Conservation (phyloP, 2,797 vertebrate genomes). For the Crax fasciolata region DNA sequence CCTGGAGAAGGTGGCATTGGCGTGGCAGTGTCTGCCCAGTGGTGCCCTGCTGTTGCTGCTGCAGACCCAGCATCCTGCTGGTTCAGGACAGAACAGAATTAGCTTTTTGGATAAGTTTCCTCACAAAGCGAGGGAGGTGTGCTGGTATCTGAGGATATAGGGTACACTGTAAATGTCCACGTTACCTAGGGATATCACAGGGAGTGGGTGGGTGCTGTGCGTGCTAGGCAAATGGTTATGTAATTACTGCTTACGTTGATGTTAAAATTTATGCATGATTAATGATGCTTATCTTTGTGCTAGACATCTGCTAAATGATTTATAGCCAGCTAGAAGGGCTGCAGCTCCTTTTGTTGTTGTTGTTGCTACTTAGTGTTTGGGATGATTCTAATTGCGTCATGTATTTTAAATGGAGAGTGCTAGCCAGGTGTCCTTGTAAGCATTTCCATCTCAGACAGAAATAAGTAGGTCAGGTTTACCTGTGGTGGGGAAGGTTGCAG, state of each 20-base stretch:
- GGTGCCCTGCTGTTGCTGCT: constrained; percentile 50
- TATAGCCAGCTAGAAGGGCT: not conserved
- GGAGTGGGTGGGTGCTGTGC: constrained; percentile 79
- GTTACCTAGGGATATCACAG: constrained; percentile 64
- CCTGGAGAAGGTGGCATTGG: not conserved
- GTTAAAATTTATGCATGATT: constrained; percentile 68
- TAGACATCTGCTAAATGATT: constrained; percentile 63
- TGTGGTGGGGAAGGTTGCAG: not conserved
- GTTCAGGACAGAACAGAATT: constrained; percentile 75
- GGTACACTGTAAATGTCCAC: constrained; percentile 26
- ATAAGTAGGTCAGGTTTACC: constrained; percentile 23
- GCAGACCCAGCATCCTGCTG: constrained; percentile 13
- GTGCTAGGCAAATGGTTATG: constrained; percentile 78
- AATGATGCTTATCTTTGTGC: constrained; percentile 60
- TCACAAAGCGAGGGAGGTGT: constrained; percentile 69
- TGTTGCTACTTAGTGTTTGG: constrained; percentile 19
- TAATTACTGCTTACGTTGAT: constrained; percentile 30
- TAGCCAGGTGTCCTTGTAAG: constrained; percentile 47
- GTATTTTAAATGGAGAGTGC: constrained; percentile 34
- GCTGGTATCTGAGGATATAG: constrained; percentile 62
- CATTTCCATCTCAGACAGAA: not conserved
- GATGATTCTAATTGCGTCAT: constrained; percentile 24
- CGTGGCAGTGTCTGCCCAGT: constrained; percentile 58
- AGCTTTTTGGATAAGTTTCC: constrained; percentile 77
- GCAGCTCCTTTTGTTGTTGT: not conserved